Conservation (phyloP, 2,797 vertebrate species). For the Myotis planiceps region DNA sequence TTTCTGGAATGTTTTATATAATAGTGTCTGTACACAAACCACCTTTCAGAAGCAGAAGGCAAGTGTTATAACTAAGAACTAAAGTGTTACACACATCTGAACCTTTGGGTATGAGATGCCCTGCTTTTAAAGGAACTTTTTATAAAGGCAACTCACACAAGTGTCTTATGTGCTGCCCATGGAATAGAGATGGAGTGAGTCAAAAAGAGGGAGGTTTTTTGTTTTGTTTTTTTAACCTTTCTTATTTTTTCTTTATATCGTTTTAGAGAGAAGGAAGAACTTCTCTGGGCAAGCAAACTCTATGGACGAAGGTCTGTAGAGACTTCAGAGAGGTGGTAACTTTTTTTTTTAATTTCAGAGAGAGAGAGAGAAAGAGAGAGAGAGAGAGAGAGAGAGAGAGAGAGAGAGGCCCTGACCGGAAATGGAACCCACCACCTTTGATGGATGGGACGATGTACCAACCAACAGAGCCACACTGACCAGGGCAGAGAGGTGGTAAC, state of each 20-base stretch:
- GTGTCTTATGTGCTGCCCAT: not conserved
- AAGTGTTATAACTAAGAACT: too few species aligned
- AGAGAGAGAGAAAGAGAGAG: too few species aligned
- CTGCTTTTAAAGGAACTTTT: not conserved
- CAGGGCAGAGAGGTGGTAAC: not conserved
- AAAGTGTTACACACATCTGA: too few species aligned
- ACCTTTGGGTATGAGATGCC: rapidly evolving
- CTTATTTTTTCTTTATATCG: not conserved
- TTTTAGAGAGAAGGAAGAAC: too few species aligned
- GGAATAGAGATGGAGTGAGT: not conserved
- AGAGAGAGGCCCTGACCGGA: too few species aligned
- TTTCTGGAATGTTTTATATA: not conserved
- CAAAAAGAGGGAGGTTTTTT: rapidly evolving
- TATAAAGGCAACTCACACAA: rapidly evolving
- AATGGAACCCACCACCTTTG: too few species aligned
- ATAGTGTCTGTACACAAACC: not conserved
- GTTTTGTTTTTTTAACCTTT: not conserved
- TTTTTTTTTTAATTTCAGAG: too few species aligned
- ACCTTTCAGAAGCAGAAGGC: not conserved
- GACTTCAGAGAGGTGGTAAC: not conserved
- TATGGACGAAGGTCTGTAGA: not conserved
- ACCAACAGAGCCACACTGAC: too few species aligned
- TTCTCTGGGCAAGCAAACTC: not conserved
- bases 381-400: too few species aligned
- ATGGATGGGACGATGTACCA: too few species aligned